phyloP scores from a whole-genome alignment of 2,888 invertebrate genomes.

The Eupithecia vulgata region DNA sequence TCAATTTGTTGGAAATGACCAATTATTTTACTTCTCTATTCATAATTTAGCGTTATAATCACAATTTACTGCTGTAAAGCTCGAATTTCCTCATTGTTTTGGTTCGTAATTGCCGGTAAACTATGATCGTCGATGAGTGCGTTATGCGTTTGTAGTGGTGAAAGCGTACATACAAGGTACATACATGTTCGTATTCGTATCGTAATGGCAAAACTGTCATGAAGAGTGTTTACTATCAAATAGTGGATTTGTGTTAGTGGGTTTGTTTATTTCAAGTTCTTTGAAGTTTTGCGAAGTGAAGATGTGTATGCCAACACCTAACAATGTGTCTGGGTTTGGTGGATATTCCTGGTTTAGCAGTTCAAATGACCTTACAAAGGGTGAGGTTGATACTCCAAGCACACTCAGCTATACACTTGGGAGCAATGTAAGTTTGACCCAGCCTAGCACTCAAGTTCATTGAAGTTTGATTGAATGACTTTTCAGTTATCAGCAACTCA shows the following conservation, averaged over 20 bases:
- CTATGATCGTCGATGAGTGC: slow-evolving; percentile 74
- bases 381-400: slow-evolving; percentile 80
- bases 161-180: slow-evolving; percentile 81
- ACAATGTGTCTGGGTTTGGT: slow-evolving; percentile 81
- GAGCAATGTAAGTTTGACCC: slow-evolving; percentile 70
- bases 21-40: slow-evolving; percentile 59
- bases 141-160: slow-evolving; percentile 79
- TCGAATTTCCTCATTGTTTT: slow-evolving; percentile 54
- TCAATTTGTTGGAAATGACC: slow-evolving; percentile 67
- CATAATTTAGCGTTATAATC: slow-evolving; percentile 49
- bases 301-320: slow-evolving; percentile 84
- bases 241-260: slow-evolving; percentile 75
- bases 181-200: slow-evolving; percentile 76
- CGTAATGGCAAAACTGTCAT: slow-evolving; percentile 81
- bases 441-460: not conserved
- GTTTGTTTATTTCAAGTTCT: slow-evolving; percentile 69
- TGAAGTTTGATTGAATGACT: not conserved
- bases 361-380: slow-evolving; percentile 78
- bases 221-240: slow-evolving; percentile 81
- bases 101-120: slow-evolving; percentile 54
- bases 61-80: slow-evolving; percentile 46
- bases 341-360: slow-evolving; percentile 82
- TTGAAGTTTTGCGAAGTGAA: slow-evolving; percentile 54
- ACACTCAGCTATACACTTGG: slow-evolving; percentile 81
- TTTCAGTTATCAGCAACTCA: not conserved